These are phyloP conservation scores for Lepas anatifera DNA, from an alignment of 2,888 invertebrate genomes.

Conservation along the genomic window DNA sequence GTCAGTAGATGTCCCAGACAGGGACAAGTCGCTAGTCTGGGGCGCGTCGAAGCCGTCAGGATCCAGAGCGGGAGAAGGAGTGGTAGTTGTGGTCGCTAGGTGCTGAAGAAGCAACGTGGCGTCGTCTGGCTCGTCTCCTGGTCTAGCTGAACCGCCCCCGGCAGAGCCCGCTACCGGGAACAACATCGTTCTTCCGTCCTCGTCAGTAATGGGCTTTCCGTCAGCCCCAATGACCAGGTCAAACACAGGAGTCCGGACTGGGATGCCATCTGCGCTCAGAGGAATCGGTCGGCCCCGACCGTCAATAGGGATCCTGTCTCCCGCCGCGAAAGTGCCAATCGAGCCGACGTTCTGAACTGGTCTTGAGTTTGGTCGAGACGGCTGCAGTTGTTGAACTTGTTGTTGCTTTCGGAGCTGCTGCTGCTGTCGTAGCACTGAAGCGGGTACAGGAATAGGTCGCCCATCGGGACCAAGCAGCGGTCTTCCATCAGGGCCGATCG, in stretches of 20 bases:
- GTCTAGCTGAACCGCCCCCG: too few species aligned
- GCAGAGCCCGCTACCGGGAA: not conserved
- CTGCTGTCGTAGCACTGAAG: not conserved
- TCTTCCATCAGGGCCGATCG: not conserved
- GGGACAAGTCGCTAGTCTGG: too few species aligned
- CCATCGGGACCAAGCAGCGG: not conserved
- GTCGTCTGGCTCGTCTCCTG: conserved; percentile 1
- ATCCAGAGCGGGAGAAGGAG: too few species aligned
- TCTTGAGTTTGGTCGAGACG: not conserved
- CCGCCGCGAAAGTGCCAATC: not conserved
- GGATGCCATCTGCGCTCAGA: not conserved
- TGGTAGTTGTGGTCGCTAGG: not conserved
- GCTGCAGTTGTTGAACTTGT: not conserved
- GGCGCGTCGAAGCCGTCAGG: too few species aligned
- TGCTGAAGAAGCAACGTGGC: not conserved
- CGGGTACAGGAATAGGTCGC: not conserved
- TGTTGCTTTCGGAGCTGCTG: not conserved
- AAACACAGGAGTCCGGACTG: not conserved
- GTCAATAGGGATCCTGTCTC: not conserved
- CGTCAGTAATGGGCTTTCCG: not conserved
- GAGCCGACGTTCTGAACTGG: not conserved
- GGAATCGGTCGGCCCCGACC: not conserved
- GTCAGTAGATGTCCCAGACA: too few species aligned
- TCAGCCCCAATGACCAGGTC: not conserved
- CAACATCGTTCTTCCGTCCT: not conserved